Conservation (phyloP, 2,113 vertebrate species). For the Macaca mulatta region DNA sequence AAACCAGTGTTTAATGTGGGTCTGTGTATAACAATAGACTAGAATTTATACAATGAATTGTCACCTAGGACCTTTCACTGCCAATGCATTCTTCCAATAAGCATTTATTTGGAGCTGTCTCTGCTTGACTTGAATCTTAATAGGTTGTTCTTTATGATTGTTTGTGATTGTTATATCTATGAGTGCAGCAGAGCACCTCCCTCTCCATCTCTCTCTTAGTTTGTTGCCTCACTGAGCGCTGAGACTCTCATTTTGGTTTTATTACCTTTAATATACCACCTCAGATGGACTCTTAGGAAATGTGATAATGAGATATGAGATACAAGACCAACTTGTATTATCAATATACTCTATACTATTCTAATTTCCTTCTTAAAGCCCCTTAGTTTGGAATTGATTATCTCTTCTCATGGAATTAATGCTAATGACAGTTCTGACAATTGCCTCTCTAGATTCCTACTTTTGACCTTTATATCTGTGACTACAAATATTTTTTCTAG, state of each 20-base stretch:
- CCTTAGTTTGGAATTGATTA: not conserved
- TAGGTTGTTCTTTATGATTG: not conserved
- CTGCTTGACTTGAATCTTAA: not conserved
- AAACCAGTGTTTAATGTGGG: not conserved
- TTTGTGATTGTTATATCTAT: not conserved
- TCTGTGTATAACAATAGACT: not conserved
- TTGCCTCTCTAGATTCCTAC: not conserved
- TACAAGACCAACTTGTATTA: not conserved
- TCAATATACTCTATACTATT: not conserved
- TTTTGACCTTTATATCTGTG: slow-evolving; percentile 32
- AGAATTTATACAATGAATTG: not conserved
- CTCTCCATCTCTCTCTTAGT: not conserved
- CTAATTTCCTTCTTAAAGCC: slow-evolving; percentile 1
- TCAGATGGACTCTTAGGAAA: not conserved
- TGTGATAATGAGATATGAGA: not conserved
- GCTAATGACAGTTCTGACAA: not conserved
- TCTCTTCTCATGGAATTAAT: not conserved
- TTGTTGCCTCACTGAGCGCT: not conserved
- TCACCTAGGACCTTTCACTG: not conserved
- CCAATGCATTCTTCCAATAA: not conserved
- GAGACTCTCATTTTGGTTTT: slow-evolving; percentile 8
- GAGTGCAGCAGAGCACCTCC: not conserved
- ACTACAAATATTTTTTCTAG: not conserved
- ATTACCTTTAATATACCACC: not conserved
- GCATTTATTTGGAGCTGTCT: not conserved